Evolutionary conservation across 2,113 vertebrate species (phyloP).

Genomic region (Labeo rohita): DNA sequence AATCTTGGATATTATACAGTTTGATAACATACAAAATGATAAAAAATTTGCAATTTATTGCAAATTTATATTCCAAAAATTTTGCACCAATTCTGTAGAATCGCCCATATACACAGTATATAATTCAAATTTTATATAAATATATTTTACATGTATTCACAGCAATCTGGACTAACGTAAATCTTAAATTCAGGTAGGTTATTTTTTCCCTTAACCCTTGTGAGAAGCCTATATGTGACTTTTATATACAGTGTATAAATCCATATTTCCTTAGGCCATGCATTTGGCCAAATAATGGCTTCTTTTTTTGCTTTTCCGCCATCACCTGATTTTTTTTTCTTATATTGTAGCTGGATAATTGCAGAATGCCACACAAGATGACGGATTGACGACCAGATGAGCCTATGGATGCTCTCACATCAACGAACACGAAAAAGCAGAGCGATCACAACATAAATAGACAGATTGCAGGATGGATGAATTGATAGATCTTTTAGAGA

Average conservation of each 20-base stretch:
- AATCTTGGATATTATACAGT: no score
- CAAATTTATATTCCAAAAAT: no score
- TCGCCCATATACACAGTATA: no score
- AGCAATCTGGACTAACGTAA: neutral
- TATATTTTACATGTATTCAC: no score
- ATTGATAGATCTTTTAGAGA: slow-evolving; percentile 83
- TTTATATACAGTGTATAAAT: slow-evolving; percentile 64
- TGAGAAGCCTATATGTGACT: slow-evolving; percentile 8
- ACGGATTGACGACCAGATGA: slow-evolving; percentile 76
- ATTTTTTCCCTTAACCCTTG: neutral
- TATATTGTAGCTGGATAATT: slow-evolving; percentile 74
- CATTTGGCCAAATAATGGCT: slow-evolving; percentile 76
- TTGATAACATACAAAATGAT: no score
- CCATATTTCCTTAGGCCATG: slow-evolving; percentile 77
- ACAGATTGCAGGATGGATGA: slow-evolving; percentile 75
- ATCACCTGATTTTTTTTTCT: slow-evolving; percentile 64
- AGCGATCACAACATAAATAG: slow-evolving; percentile 83
- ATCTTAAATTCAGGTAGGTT: neutral
- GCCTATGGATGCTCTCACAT: slow-evolving; percentile 75
- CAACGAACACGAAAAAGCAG: slow-evolving; percentile 66
- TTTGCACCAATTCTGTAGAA: no score
- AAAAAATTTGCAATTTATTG: no score
- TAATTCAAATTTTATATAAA: no score
- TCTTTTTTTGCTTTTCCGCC: slow-evolving; percentile 71
- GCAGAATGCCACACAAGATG: slow-evolving; percentile 70